These are phyloP conservation scores for Aspidoscelis tigris DNA, from an alignment of 2,113 vertebrate genomes.

Conservation along the genomic window DNA sequence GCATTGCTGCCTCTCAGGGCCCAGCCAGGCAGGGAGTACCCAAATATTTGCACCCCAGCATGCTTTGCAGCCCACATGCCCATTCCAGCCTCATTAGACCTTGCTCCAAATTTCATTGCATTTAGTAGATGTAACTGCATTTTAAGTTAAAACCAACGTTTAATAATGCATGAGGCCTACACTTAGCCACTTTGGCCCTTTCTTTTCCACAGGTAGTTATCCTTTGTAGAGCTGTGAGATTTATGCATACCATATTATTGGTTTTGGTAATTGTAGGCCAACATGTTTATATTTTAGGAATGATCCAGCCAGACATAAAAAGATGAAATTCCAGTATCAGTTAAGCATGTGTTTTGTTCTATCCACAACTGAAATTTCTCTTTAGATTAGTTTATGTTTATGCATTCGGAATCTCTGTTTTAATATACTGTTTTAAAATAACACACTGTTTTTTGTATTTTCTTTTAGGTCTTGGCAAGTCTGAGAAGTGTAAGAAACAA, in stretches of 20 bases:
- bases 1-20: too few species aligned
- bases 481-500: slow-evolving; percentile 95
- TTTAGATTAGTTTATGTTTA: background rate
- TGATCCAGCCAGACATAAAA: background rate
- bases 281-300: background rate
- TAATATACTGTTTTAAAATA: background rate
- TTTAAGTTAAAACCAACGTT: background rate
- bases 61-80: too few species aligned
- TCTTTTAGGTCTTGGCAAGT: slow-evolving; percentile 91
- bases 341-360: background rate
- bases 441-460: background rate
- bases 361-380: background rate
- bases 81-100: too few species aligned
- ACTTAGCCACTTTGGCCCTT: background rate
- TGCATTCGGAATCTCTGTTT: background rate
- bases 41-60: too few species aligned
- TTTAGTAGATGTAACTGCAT: background rate
- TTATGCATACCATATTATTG: background rate
- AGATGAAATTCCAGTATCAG: background rate
- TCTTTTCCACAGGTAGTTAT: background rate
- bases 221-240: background rate
- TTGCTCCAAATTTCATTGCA: background rate
- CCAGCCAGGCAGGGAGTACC: too few species aligned
- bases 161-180: background rate
- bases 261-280: background rate